phyloP scores from a whole-genome alignment of 92 coral and sea anemone genomes.

The Phenganax subtilis region DNA sequence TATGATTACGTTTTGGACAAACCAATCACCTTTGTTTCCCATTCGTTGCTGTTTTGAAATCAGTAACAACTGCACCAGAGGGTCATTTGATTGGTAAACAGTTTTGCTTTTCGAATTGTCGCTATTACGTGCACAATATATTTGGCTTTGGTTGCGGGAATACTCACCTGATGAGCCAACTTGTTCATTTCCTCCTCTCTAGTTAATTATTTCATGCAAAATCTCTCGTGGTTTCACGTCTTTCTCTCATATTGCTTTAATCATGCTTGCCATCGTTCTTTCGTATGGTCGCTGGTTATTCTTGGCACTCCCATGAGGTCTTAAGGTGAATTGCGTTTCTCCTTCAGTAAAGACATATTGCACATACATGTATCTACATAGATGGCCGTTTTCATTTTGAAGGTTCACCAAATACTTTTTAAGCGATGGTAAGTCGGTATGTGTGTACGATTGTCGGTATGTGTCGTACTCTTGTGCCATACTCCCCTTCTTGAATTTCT shows the following conservation, averaged over 20 bases:
- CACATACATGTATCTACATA: not conserved
- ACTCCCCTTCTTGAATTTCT: not conserved
- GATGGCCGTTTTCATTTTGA: not conserved
- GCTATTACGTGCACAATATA: slow-evolving; percentile 16
- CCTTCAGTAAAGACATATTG: slow-evolving; percentile 1
- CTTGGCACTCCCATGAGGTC: not conserved
- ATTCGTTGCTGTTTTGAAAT: slow-evolving; percentile 27
- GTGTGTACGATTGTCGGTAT: slow-evolving; percentile 29
- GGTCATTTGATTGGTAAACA: slow-evolving; percentile 11
- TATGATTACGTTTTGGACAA: slow-evolving; percentile 28
- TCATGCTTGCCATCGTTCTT: slow-evolving; percentile 5
- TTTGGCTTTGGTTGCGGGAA: slow-evolving; percentile 33
- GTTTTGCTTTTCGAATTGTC: no score
- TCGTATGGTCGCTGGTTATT: not conserved
- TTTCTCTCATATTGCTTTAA: not conserved
- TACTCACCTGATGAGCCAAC: slow-evolving; percentile 30
- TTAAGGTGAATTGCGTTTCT: not conserved
- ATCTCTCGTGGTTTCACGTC: slow-evolving; percentile 21
- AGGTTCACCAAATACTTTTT: slow-evolving; percentile 20
- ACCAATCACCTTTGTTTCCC: slow-evolving; percentile 18
- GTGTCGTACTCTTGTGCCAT: slow-evolving; percentile 15
- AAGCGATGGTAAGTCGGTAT: slow-evolving; percentile 18
- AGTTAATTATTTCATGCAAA: slow-evolving; percentile 30
- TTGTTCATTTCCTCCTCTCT: slow-evolving; percentile 30
- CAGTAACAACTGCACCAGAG: slow-evolving; percentile 21